Percentiles rank a stretch among this genome's conserved stretches.
Evolutionary conservation across 2,113 vertebrate species (phyloP).

Genomic region (Sceloporus tristichus): DNA sequence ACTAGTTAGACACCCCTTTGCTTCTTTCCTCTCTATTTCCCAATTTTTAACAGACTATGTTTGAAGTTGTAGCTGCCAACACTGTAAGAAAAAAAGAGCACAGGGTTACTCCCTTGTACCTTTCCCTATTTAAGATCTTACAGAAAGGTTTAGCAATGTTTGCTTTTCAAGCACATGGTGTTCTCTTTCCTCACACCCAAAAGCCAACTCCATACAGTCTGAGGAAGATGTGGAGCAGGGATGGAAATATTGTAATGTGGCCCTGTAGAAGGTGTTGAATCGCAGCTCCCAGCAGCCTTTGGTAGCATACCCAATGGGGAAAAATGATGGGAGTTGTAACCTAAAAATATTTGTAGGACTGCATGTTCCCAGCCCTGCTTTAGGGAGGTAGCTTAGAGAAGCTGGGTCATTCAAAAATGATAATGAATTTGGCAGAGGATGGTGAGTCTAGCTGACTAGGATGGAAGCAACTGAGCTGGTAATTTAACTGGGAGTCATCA

Average conservation of each 20-base stretch:
- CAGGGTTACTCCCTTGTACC: constrained; percentile 18
- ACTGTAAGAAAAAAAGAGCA: constrained; percentile 61
- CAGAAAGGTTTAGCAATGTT: constrained; percentile 15
- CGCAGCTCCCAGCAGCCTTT: too few species aligned
- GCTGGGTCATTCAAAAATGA: neutral
- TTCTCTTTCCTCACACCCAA: neutral
- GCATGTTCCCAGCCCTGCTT: neutral
- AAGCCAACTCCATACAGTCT: neutral
- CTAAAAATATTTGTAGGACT: too few species aligned
- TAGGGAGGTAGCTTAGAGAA: neutral
- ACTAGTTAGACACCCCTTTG: neutral
- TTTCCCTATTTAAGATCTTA: constrained; percentile 37
- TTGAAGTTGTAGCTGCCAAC: constrained; percentile 53
- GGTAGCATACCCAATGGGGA: too few species aligned
- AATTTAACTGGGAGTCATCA: constrained; percentile 5
- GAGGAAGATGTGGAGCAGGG: neutral
- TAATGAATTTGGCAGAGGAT: neutral
- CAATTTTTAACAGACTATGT: neutral
- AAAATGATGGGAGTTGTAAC: neutral
- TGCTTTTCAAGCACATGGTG: constrained; percentile 19
- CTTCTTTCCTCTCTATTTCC: neutral
- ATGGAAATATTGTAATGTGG: neutral
- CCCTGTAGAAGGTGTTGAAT: too few species aligned
- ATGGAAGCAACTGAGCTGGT: neutral
- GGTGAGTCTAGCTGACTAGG: neutral